These are phyloP conservation scores for Spialia ferax DNA, from an alignment of 2,888 invertebrate genomes.

Conservation along the genomic window DNA sequence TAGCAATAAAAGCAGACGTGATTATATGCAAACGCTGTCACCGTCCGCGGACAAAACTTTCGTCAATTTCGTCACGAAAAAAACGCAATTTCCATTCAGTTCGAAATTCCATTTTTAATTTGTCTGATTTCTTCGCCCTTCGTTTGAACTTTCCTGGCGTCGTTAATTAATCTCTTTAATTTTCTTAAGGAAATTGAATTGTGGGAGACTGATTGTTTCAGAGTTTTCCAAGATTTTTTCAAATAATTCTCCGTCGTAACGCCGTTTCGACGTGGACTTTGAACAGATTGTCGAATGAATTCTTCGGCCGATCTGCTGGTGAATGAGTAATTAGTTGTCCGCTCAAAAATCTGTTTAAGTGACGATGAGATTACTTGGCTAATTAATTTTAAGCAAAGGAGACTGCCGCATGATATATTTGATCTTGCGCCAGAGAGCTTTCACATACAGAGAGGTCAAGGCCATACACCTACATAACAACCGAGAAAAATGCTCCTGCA, in stretches of 20 bases:
- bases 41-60: conserved; percentile 14
- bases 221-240: conserved; percentile 26
- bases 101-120: conserved; percentile 38
- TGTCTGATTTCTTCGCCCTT: conserved; percentile 36
- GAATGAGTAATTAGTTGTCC: neutral
- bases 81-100: conserved; percentile 27
- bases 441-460: too few relatives aligned
- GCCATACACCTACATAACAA: too few relatives aligned
- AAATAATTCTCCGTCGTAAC: conserved; percentile 18
- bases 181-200: conserved; percentile 40
- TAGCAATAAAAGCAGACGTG: neutral
- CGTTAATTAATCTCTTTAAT: conserved; percentile 41
- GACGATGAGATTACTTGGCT: neutral
- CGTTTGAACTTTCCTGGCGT: conserved; percentile 38
- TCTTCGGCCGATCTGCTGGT: neutral
- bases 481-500: too few relatives aligned
- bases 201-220: conserved; percentile 36
- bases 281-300: conserved; percentile 21
- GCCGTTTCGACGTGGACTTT: conserved; percentile 21
- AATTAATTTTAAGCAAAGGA: too few relatives aligned
- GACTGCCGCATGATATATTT: too few relatives aligned
- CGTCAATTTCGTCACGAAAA: conserved; percentile 20
- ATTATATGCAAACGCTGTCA: conserved; percentile 24
- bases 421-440: too few relatives aligned
- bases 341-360: neutral